A percentile compares a stretch with the other conserved stretches of the same genome.
These are phyloP conservation scores for Rhyacophila evoluta DNA, from an alignment of 2,888 invertebrate species.

Conservation along the genomic window DNA sequence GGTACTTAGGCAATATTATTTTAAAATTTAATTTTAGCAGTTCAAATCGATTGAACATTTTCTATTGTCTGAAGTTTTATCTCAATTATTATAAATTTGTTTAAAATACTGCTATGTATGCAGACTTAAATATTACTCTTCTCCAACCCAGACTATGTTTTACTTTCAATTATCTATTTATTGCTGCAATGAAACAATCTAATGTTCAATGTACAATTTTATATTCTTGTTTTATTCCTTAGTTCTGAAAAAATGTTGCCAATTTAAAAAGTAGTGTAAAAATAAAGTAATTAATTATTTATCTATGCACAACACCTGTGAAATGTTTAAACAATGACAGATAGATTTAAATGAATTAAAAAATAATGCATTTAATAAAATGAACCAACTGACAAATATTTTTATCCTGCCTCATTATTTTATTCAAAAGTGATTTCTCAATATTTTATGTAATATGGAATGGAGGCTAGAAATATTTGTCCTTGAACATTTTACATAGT, in stretches of 20 bases:
- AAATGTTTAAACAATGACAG: conserved; percentile 15
- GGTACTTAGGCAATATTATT: neutral
- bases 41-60: too few relatives aligned
- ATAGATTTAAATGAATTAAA: conserved; percentile 27
- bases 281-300: conserved; percentile 10
- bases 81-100: neutral
- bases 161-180: neutral
- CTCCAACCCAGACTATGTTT: too few relatives aligned
- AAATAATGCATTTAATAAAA: conserved; percentile 34
- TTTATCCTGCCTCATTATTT: conserved; percentile 12
- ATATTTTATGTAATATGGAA: conserved; percentile 10
- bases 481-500: conserved; percentile 31
- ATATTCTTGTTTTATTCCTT: neutral
- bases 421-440: conserved; percentile 20
- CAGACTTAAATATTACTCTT: too few relatives aligned
- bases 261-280: neutral
- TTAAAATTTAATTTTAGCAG: neutral
- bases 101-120: neutral
- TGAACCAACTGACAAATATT: conserved; percentile 33
- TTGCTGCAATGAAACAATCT: neutral
- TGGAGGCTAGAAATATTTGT: conserved; percentile 27
- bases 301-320: conserved; percentile 12
- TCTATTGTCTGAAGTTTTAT: neutral
- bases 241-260: conserved; percentile 24
- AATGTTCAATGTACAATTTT: neutral